These are phyloP conservation scores for Lochmaea crataegi DNA, from an alignment of 2,888 invertebrate species.

Conservation along the genomic window DNA sequence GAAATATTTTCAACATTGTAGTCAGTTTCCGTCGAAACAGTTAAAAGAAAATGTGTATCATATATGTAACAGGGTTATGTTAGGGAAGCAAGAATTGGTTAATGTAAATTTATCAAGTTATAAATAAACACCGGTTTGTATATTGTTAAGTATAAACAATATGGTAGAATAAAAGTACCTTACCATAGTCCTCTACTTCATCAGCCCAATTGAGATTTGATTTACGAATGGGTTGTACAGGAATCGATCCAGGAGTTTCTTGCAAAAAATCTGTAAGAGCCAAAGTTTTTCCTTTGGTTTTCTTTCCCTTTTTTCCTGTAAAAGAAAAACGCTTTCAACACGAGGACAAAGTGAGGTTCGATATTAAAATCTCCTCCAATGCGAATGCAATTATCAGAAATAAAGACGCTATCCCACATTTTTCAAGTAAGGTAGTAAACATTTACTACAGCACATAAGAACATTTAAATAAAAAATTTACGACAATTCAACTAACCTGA, in stretches of 20 bases:
- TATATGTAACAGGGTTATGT: no score
- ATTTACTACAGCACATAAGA: background rate
- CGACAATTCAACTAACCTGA: slow-evolving; percentile 52
- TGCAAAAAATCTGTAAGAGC: slow-evolving; percentile 85
- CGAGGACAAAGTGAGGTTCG: slow-evolving; percentile 42
- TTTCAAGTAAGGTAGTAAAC: background rate
- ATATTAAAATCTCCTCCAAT: slow-evolving; percentile 7
- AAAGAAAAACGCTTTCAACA: slow-evolving; percentile 38
- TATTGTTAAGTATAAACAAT: background rate
- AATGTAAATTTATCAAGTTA: background rate
- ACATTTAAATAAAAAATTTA: background rate
- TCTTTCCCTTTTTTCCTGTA: slow-evolving; percentile 80
- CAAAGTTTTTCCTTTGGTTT: slow-evolving; percentile 85
- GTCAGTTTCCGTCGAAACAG: no score
- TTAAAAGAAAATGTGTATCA: no score
- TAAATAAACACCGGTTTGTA: background rate
- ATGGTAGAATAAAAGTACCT: slow-evolving; percentile 54
- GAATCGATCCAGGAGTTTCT: slow-evolving; percentile 71
- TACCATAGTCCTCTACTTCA: slow-evolving; percentile 83
- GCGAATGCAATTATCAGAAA: background rate
- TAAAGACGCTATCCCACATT: background rate
- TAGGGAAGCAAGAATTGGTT: no score
- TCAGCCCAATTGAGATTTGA: slow-evolving; percentile 78
- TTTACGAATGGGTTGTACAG: slow-evolving; percentile 69
- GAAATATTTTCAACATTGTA: no score